Conservation (phyloP, 2,113 vertebrate genomes). For the Sinosuthora webbiana region DNA sequence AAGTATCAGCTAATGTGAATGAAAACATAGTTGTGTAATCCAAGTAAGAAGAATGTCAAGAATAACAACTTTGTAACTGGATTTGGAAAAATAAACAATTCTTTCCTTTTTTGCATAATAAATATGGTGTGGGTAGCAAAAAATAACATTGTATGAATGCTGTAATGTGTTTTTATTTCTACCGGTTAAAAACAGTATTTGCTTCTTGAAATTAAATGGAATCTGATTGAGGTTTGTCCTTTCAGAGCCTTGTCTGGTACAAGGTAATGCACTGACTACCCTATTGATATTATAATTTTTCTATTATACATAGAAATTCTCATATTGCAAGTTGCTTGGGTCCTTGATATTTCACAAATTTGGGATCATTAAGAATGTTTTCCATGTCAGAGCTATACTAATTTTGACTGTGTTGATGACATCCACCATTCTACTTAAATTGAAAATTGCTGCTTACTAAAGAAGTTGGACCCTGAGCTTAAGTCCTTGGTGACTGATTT, state of each 20-base stretch:
- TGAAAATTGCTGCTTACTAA: constrained; percentile 67
- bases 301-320: constrained; percentile 36
- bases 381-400: constrained; percentile 42
- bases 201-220: constrained; percentile 43
- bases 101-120: constrained; percentile 29
- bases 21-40: constrained; percentile 20
- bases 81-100: constrained; percentile 43
- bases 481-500: constrained; percentile 81
- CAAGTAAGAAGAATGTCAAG: constrained; percentile 37
- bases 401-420: constrained; percentile 65
- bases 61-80: constrained; percentile 50
- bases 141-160: background rate
- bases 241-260: constrained; percentile 5
- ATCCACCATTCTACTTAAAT: constrained; percentile 70
- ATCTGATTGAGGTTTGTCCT: background rate
- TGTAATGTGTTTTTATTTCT: constrained; percentile 17
- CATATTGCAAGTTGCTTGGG: constrained; percentile 25
- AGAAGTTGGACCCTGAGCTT: constrained; percentile 68
- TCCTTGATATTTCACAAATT: constrained; percentile 53
- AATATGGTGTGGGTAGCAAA: constrained; percentile 32
- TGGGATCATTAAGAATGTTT: constrained; percentile 66
- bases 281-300: constrained; percentile 67
- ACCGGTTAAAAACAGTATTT: constrained; percentile 35
- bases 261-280: background rate
- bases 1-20: constrained; percentile 18